Evolutionary conservation across 1,140 invertebrate species (phyloP), one percentile per base, ranked within the genome.

Genomic region (Leptinotarsa texana): DNA sequence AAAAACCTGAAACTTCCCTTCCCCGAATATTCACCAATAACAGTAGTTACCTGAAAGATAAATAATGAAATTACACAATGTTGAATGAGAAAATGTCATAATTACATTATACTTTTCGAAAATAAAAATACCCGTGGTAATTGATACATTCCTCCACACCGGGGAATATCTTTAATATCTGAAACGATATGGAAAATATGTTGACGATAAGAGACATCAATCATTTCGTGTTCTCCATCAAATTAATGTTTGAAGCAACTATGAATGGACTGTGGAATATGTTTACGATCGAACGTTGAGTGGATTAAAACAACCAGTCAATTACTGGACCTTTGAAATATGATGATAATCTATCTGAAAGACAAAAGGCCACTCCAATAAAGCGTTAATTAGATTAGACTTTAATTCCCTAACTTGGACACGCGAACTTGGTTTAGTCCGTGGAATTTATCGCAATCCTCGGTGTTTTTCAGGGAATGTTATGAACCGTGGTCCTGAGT

Each of bases 331-430:
- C 69, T 78, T 73, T 78, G 76, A 78, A 78, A 78, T 78, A 78
- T 75, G 74, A 71, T 57, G 63, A 67, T 75, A 79, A 80, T 80
- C 69, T 77, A 77, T 79, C 71, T 71, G 65, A 73, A 69, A 76
- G 66, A 80, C 77, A 76, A 77, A 77, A 79, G 72, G 75, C 78
- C 78, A 80, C 79, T 80, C 79, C 76, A 79, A 77, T 79, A 80
- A 80, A 80, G 75, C 78, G 78, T 79, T 80, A 80, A 80, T 80
- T 80, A 80, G 79, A 80, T 80, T 80, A 80, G 68, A 74, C 73
- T 80, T 77, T 79, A 79, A 80, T 79, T 79, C 70, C 67, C 70
- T 51, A 74, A 74, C 65, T 18, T 51, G 17, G 21, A 73, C 71
- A 73, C 61, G 71, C 71, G 27, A 73, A 22, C 17, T 63, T 48